These are phyloP conservation scores for Panopea generosa DNA, from an alignment of 2,888 invertebrate species.

Conservation along the genomic window DNA sequence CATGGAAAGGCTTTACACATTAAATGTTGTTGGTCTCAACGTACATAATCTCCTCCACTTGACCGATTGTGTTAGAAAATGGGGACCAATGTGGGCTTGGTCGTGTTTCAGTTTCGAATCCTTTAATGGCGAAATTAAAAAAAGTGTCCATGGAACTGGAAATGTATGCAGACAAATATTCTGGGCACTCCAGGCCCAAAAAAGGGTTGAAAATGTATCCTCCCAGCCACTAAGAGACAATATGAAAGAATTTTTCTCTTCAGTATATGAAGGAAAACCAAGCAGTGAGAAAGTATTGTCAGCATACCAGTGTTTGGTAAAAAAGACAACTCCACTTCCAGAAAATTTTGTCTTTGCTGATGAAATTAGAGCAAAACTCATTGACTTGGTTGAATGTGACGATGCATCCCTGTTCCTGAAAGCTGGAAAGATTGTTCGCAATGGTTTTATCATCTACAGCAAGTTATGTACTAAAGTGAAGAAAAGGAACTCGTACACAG, in stretches of 20 bases:
- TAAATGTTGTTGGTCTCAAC: slow-evolving; percentile 27
- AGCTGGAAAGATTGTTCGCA: slow-evolving; percentile 25
- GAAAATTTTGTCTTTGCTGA: background rate
- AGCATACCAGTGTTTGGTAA: background rate
- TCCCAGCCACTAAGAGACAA: background rate
- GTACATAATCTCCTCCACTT: slow-evolving; percentile 54
- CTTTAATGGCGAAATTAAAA: slow-evolving; percentile 56
- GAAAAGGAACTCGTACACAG: slow-evolving; percentile 37
- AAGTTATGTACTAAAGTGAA: slow-evolving; percentile 27
- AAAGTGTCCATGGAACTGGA: slow-evolving; percentile 53
- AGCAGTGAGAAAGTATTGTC: background rate
- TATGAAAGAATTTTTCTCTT: background rate
- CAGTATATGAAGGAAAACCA: background rate
- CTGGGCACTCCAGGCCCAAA: slow-evolving; percentile 56
- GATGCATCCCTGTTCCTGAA: slow-evolving; percentile 1
- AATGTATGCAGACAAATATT: slow-evolving; percentile 56
- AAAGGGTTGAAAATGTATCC: slow-evolving; percentile 4
- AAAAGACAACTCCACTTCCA: background rate
- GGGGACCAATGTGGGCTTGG: slow-evolving; percentile 65
- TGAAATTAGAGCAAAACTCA: too few relatives aligned
- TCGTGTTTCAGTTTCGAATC: slow-evolving; percentile 63
- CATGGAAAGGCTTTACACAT: background rate
- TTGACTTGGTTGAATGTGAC: background rate
- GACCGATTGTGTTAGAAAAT: slow-evolving; percentile 35
- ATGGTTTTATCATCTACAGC: slow-evolving; percentile 35